Evolutionary conservation across 2,797 vertebrate genomes (phyloP).

Genomic region (Falco berigora): DNA sequence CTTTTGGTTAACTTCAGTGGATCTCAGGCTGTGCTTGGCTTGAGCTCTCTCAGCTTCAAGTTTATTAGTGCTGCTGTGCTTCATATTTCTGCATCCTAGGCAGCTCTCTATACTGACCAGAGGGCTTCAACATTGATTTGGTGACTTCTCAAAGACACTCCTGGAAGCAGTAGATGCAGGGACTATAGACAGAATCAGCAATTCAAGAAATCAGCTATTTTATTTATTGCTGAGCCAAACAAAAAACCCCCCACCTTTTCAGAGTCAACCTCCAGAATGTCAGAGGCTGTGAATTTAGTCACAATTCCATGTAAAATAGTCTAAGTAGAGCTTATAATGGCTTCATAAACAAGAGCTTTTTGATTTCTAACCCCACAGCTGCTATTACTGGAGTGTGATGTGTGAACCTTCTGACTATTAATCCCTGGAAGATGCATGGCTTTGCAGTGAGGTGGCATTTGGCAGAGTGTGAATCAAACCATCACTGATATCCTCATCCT

Average conservation of each 20-base stretch:
- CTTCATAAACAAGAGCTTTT: background rate
- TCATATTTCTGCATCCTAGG: background rate
- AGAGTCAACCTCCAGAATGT: background rate
- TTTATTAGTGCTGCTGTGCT: background rate
- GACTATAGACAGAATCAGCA: background rate
- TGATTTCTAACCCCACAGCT: background rate
- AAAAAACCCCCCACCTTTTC: background rate
- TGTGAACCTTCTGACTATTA: constrained; percentile 2
- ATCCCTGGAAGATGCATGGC: constrained; percentile 43
- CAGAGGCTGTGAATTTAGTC: background rate
- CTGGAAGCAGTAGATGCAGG: background rate
- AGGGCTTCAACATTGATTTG: background rate
- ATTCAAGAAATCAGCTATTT: background rate
- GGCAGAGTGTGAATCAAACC: background rate
- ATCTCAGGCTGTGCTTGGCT: background rate
- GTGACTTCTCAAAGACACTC: background rate
- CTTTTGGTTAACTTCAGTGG: background rate
- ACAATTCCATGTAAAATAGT: background rate
- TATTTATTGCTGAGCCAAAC: background rate
- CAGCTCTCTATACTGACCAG: background rate
- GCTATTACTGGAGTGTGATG: background rate
- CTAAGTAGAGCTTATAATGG: background rate
- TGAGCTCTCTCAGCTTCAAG: background rate
- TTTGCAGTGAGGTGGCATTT: background rate
- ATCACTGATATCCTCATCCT: constrained; percentile 41